Evolutionary conservation across 2,888 invertebrate species (phyloP), one percentile per base, ranked within the genome.

Genomic region (Orchestes rusci): DNA sequence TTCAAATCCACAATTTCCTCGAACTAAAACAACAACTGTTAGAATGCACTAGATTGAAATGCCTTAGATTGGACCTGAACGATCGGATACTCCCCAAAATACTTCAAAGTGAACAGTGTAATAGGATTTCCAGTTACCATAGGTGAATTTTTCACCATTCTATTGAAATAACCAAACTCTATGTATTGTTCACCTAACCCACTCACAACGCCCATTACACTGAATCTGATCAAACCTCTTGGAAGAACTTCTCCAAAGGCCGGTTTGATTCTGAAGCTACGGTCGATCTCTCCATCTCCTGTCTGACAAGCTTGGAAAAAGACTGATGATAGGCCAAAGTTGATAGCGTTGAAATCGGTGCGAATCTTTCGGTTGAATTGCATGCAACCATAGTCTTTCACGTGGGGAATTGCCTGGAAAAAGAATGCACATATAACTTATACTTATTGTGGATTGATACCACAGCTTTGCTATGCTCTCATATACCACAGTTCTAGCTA

Each of bases 321-420:
- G 13, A 72, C 62, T 3, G 59, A 56, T 2, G 69, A 65, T 15
- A 54, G 34, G 18, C 71, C 70, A 48, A 66, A 66, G 58, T 73
- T 73, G 45, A 62, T 66, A 12, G 70, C 32, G 27, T 62, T 50
- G 42, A 72, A 71, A 30, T 56, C 53, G 3, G 59, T 52, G 16
- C 59, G 50, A 20, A 57, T 57, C 2, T 49, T 46, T 15, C 56
- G 50, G 10, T 60, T 62, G 47, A 62, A 66, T 30, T 53, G 50
- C 5, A 61, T 44, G 20, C 60, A 50, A 2, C 61, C 65, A 36
- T 70, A 66, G 50, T 65, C 56, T 15, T 63, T 43, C 28, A 56
- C 54, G n/a, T 57, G 57, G 2, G 72, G 72, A 13, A 57, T 56
- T 8, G 69, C 66, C 72, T 71, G 48, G 39, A 56, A 57, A n/a